These are phyloP conservation scores for Melanotaenia trifasciata DNA, from an alignment of 2,797 vertebrate genomes.

Conservation along the genomic window DNA sequence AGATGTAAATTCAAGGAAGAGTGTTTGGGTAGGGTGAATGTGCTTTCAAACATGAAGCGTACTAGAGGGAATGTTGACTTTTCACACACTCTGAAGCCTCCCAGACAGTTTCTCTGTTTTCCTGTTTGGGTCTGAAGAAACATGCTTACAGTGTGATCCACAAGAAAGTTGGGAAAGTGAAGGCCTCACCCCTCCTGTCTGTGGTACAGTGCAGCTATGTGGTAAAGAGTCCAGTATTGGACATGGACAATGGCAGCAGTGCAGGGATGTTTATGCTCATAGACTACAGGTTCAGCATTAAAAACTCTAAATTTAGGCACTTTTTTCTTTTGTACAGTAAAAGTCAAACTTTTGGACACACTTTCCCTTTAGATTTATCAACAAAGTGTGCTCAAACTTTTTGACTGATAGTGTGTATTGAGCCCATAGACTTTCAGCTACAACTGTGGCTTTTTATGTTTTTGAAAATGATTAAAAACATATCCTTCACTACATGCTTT, in stretches of 20 bases:
- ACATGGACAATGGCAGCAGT: slow-evolving; percentile 9
- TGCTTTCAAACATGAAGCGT: slow-evolving; percentile 46
- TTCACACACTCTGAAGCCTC: slow-evolving; percentile 40
- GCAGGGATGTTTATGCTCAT: slow-evolving; percentile 19
- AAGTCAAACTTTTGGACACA: background rate
- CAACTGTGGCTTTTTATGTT: slow-evolving; percentile 39
- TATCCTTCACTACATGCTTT: slow-evolving; percentile 20
- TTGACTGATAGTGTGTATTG: slow-evolving; percentile 6
- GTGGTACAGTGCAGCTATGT: slow-evolving; percentile 10
- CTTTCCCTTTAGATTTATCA: background rate
- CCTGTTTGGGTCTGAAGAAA: slow-evolving; percentile 70
- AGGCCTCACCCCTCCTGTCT: slow-evolving; percentile 11
- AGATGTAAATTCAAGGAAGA: slow-evolving; percentile 74
- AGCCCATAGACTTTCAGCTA: slow-evolving; percentile 42
- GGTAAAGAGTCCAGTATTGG: background rate
- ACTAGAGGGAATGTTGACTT: slow-evolving; percentile 58
- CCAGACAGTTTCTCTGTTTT: slow-evolving; percentile 65
- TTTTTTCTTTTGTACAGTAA: slow-evolving; percentile 27
- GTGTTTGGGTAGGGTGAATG: slow-evolving; percentile 60
- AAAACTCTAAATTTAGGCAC: slow-evolving; percentile 30
- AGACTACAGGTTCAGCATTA: slow-evolving; percentile 44
- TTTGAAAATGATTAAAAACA: slow-evolving; percentile 27
- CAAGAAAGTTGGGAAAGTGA: slow-evolving; percentile 5
- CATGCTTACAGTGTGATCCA: slow-evolving; percentile 25
- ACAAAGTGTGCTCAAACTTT: too few species aligned